Evolutionary conservation across 2,888 invertebrate species (phyloP).

Genomic region (Apamea crenata): DNA sequence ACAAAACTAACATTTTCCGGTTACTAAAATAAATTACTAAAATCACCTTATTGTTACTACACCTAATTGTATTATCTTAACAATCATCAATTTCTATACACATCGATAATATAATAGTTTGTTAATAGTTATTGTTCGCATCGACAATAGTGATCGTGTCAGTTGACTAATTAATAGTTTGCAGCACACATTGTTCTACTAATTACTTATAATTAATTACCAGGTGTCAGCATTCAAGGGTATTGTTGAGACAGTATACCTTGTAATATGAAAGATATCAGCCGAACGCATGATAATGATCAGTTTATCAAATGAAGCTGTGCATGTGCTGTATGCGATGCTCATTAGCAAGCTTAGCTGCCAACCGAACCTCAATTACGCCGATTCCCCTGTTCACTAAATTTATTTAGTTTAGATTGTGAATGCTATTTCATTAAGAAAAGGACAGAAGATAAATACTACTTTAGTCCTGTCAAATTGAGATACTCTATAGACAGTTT

Average conservation of each 20-base stretch:
- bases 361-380: neutral
- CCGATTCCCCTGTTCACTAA: too few relatives aligned
- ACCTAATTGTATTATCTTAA: conserved; percentile 6
- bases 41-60: neutral
- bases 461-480: too few relatives aligned
- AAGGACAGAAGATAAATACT: too few relatives aligned
- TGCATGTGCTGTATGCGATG: too few relatives aligned
- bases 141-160: conserved; percentile 34
- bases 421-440: too few relatives aligned
- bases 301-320: neutral
- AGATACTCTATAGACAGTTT: too few relatives aligned
- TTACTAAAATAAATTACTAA: neutral
- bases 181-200: conserved; percentile 41
- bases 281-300: neutral
- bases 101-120: conserved; percentile 12
- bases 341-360: neutral
- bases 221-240: conserved; percentile 42
- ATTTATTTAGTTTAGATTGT: too few relatives aligned
- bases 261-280: conserved; percentile 5
- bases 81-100: conserved; percentile 1
- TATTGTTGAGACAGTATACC: conserved; percentile 29
- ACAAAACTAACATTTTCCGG: neutral
- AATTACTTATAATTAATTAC: conserved; percentile 54
- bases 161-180: conserved; percentile 45
- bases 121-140: conserved; percentile 43